Evolutionary conservation across 2,113 vertebrate genomes (phyloP).

Genomic region (Xyrauchen texanus): DNA sequence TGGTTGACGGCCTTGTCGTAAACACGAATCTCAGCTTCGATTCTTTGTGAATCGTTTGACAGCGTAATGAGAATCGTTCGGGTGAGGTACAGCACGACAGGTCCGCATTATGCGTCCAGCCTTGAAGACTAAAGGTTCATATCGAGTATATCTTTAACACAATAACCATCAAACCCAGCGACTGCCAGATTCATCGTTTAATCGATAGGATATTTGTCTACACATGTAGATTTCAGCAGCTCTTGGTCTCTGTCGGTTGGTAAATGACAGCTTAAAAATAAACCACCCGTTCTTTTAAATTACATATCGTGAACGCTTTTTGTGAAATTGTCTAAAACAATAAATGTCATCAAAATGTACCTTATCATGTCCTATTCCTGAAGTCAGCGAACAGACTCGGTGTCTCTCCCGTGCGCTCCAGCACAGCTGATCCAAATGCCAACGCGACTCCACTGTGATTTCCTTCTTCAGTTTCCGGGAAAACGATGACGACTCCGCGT

Average conservation of each 20-base stretch:
- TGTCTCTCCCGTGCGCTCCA: neutral
- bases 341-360: neutral
- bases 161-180: neutral
- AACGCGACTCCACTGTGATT: constrained; percentile 33
- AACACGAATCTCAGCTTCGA: neutral
- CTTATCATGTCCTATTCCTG: constrained; percentile 44
- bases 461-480: constrained; percentile 27
- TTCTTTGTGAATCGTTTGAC: neutral
- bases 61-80: neutral
- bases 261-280: too few species aligned
- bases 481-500: constrained; percentile 7
- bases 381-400: neutral
- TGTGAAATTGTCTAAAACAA: neutral
- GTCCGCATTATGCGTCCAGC: neutral
- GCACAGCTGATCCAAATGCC: constrained; percentile 16
- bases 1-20: too few species aligned
- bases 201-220: neutral
- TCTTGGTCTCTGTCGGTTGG: too few species aligned
- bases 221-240: too few species aligned
- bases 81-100: too few species aligned
- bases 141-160: neutral
- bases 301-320: too few species aligned
- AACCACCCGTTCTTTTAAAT: too few species aligned
- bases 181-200: neutral
- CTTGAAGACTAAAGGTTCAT: neutral